These are phyloP conservation scores for Uloborus diversus DNA, from an alignment of 1,140 invertebrate species.

Conservation along the genomic window DNA sequence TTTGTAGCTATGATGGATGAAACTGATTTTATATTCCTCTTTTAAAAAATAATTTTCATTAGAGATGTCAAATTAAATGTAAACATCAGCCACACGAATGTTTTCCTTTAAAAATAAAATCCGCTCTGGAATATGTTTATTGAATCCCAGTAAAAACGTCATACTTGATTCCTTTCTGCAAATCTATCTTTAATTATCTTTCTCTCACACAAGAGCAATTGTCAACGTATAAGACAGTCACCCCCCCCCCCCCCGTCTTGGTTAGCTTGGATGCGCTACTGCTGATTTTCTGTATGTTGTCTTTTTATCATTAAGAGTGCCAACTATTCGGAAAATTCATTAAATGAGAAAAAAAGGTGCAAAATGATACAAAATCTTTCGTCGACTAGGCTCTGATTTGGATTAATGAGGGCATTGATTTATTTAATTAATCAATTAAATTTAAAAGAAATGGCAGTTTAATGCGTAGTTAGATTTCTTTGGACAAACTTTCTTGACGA, in stretches of 20 bases:
- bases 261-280: neutral
- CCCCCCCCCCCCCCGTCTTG: neutral
- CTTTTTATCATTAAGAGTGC: neutral
- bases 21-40: too few species aligned
- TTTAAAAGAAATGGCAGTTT: neutral
- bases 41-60: too few species aligned
- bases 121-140: too few species aligned
- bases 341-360: neutral
- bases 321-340: neutral
- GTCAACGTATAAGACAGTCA: neutral
- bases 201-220: neutral
- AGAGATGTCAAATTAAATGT: too few species aligned
- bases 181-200: neutral
- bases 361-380: neutral
- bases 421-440: neutral
- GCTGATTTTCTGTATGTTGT: neutral
- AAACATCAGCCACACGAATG: too few species aligned
- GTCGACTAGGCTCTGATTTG: neutral
- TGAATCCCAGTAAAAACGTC: too few species aligned
- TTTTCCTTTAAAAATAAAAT: too few species aligned
- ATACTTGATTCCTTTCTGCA: neutral
- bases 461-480: too few species aligned
- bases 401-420: neutral
- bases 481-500: too few species aligned
- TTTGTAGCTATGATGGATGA: too few species aligned